Base-by-base conservation (phyloP, 1,140 invertebrate genomes). In the Rhyacophila brunnea region DNA sequence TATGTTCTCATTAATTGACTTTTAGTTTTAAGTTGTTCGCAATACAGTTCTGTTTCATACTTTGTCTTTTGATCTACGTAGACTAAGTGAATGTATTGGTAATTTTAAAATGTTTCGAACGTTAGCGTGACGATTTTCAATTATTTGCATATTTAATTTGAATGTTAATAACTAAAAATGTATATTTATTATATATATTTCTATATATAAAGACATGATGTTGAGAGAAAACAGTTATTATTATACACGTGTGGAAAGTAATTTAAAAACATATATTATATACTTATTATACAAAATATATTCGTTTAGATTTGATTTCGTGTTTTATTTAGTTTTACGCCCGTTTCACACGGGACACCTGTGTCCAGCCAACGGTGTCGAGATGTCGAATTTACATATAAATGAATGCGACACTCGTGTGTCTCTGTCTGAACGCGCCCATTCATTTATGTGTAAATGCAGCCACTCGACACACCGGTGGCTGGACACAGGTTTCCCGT, bases 211-310 rank as follows among this genome's bases (percentile, higher is more conserved):
- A 50, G 23, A 45, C 9, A 32, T 28, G 47, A 49, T 34, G 43
- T 15, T 45, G 43, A 38, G 28, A 48, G 35, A 45, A 49, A 42
- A 58, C 20, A 54, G 50, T 53, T 60, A 60, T 60, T 60, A 52
- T 53, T 60, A 60, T 60, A 60, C 51, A 60, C 23, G 50, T 54
- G 58, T 60, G 58, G 23, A 60, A 48, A 60, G 34, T 60, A 60
- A 60, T 60, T 60, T 48, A 54, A 52, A 57, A 34, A 46, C 40
- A 54, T 60, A 60, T 60, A 60, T 60, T 53, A 60, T 60, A 60
- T 60, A 54, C 58, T 52, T 54, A 52, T 52, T 59, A 59, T 36
- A 59, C 45, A 52, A 60, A 53, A 60, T 60, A 60, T 60, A 60
- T 60, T 48, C 51, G 45, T 60, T 60, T 60, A 60, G 58, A 60